phyloP scores from a whole-genome alignment of 2,888 invertebrate species.

The Acrobasis suavella region DNA sequence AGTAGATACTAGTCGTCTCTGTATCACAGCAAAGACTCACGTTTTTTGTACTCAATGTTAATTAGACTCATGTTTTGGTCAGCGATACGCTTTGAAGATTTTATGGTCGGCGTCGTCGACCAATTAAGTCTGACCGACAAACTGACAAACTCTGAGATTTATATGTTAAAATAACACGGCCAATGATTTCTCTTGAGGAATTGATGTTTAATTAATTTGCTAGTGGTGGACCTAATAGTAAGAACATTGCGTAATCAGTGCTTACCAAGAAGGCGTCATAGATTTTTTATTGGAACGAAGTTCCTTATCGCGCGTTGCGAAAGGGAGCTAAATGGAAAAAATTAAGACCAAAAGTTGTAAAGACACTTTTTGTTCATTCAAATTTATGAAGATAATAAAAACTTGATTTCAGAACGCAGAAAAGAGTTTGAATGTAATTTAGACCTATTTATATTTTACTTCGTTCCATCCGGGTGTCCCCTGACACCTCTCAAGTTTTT shows the following conservation, averaged over 20 bases:
- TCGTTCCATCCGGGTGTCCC: no score
- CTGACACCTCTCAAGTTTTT: no score
- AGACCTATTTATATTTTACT: no score
- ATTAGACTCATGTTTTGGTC: conserved; percentile 10
- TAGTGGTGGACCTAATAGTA: not conserved
- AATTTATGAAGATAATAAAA: no score
- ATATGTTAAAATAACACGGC: conserved; percentile 45
- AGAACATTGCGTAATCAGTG: not conserved
- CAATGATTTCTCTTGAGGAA: conserved; percentile 2
- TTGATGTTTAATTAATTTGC: conserved; percentile 10
- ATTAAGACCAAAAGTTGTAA: no score
- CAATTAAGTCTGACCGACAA: conserved; percentile 64
- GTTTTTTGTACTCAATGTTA: conserved; percentile 44
- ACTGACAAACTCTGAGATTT: conserved; percentile 51
- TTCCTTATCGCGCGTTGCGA: no score
- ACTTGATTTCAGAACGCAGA: no score
- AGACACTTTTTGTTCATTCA: no score
- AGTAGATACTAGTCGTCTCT: no score
- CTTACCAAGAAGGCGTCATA: not conserved
- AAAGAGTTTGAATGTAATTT: no score
- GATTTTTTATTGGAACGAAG: no score
- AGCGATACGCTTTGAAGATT: conserved; percentile 61
- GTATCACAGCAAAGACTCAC: not conserved
- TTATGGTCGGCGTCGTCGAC: conserved; percentile 56
- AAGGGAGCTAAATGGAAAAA: no score